Base-by-base conservation (phyloP, 2,888 invertebrate species). In the Urechis unicinctus region DNA sequence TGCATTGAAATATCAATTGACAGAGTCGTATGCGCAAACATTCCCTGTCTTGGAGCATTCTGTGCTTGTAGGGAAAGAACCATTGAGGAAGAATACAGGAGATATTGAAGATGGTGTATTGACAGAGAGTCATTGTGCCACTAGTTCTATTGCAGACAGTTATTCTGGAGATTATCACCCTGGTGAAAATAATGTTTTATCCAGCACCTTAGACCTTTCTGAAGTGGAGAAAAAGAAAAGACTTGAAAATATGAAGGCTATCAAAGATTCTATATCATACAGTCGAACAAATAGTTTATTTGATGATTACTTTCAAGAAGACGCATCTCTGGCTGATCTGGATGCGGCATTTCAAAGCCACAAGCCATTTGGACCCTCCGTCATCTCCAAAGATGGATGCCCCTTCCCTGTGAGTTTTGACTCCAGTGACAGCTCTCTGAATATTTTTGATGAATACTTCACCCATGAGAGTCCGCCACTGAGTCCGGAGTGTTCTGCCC, bases 351-450 rank as follows among this genome's bases (percentile, higher is more conserved):
- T 24, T 24, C 6, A 30, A n/a, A 21, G 6, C 17, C 47, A 52
- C 36, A 56, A 44, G 36, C 25, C 52, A 26, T 22, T 51, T n/a
- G n/a, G n/a, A n/a, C n/a, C n/a, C n/a, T n/a, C n/a, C n/a, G n/a
- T n/a, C n/a, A n/a, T n/a, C n/a, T n/a, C n/a, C n/a, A n/a, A n/a
- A n/a, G n/a, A n/a, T n/a, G n/a, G n/a, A n/a, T n/a, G n/a, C n/a
- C n/a, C n/a, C n/a, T n/a, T n/a, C n/a, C n/a, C n/a, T n/a, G n/a
- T n/a, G n/a, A n/a, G n/a, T n/a, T n/a, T n/a, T 50, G 69, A 63
- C 46, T 57, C 66, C 4, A 65, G 65, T 43, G 68, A 67, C 45
- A 69, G 69, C 21, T 68, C 67, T 56, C 60, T 61, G 51, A 72
- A 70, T 50, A 43, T 60, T n/a, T 51, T 56, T 41, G 60, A 58